phyloP scores from a whole-genome alignment of 2,797 vertebrate species.

The Cyprinodon diabolis region DNA sequence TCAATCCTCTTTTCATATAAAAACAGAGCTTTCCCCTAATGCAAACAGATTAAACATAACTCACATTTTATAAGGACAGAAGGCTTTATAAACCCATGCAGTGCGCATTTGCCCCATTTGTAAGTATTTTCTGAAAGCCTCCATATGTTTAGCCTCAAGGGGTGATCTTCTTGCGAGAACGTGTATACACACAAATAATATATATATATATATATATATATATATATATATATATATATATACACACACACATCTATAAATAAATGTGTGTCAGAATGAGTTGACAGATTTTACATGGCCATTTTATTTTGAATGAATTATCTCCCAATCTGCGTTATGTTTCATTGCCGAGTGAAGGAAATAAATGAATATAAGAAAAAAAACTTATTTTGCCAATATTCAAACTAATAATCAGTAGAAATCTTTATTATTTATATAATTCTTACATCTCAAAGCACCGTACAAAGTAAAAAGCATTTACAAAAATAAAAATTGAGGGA shows the following conservation, averaged over 20 bases:
- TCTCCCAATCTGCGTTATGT: neutral
- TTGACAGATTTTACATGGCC: neutral
- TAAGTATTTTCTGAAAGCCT: constrained; percentile 50
- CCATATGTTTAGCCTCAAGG: constrained; percentile 27
- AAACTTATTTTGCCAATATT: constrained; percentile 14
- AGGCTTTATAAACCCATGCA: constrained; percentile 18
- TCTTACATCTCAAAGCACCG: constrained; percentile 76
- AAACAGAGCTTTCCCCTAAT: neutral
- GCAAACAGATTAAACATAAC: neutral
- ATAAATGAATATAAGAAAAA: neutral
- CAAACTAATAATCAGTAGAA: constrained; percentile 76
- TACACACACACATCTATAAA: no score
- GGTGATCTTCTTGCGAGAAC: constrained; percentile 10
- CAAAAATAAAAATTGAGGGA: constrained; percentile 76
- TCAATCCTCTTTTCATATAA: neutral
- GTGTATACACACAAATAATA: neutral
- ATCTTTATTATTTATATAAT: constrained; percentile 81
- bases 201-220: neutral
- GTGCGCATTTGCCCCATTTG: constrained; percentile 61
- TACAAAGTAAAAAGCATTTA: constrained; percentile 80
- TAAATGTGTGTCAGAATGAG: neutral
- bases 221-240: neutral
- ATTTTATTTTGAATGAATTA: neutral
- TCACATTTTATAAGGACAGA: neutral
- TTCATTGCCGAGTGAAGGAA: neutral